Evolutionary conservation across 2,888 invertebrate species (phyloP).

Genomic region (Morinoia aosen): DNA sequence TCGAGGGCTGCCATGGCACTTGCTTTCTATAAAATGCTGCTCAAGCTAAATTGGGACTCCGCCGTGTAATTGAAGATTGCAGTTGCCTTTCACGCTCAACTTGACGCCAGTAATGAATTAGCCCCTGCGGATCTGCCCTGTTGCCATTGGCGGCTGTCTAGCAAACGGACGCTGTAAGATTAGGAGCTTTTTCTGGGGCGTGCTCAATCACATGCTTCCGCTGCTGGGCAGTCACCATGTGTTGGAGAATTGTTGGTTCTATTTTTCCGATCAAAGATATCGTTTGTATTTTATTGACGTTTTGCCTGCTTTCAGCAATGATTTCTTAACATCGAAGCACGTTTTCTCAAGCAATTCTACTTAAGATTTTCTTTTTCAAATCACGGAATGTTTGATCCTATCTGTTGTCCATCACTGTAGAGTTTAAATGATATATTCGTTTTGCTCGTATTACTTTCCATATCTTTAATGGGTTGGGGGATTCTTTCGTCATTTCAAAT

Average conservation of each 20-base stretch:
- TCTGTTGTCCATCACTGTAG: not conserved
- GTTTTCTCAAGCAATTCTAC: constrained; percentile 4
- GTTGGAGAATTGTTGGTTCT: not conserved
- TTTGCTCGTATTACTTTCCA: not conserved
- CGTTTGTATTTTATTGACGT: not conserved
- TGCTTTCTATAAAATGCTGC: not conserved
- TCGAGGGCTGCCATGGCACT: not conserved
- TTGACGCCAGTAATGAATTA: not conserved
- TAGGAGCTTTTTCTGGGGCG: not conserved
- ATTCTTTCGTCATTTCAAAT: not conserved
- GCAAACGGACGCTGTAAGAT: not conserved
- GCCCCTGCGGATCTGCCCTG: not conserved
- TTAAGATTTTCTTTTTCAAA: not conserved
- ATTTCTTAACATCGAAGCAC: not conserved
- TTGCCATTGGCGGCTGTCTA: not conserved
- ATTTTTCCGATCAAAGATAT: not conserved
- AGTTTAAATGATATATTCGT: not conserved
- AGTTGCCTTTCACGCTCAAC: not conserved
- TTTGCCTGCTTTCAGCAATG: not conserved
- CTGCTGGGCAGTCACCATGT: not conserved
- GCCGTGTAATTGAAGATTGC: not conserved
- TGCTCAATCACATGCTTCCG: not conserved
- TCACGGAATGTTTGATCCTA: not conserved
- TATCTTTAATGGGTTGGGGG: not conserved
- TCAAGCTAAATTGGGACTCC: not conserved